These are phyloP conservation scores for Onychomys arenicola DNA, from an alignment of 2,797 vertebrate genomes.

Conservation along the genomic window DNA sequence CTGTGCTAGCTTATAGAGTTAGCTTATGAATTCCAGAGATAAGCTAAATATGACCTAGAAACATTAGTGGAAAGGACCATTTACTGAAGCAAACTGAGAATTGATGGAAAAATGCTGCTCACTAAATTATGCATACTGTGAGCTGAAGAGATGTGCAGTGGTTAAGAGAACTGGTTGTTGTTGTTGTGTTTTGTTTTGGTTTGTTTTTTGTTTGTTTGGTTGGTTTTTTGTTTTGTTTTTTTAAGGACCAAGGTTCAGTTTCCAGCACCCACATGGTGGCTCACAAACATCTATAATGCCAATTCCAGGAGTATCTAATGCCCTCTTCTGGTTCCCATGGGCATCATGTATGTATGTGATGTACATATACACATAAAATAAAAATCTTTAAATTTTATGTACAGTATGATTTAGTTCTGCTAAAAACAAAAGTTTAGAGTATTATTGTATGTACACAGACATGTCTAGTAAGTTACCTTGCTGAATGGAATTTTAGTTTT, in stretches of 20 bases:
- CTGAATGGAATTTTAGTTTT: conserved; percentile 4
- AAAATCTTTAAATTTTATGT: background rate
- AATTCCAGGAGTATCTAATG: background rate
- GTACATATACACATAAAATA: background rate
- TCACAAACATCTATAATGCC: background rate
- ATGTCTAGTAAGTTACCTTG: conserved; percentile 46
- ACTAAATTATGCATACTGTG: background rate
- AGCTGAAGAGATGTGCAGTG: background rate
- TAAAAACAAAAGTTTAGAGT: conserved; percentile 9
- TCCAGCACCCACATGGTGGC: background rate
- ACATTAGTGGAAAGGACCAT: background rate
- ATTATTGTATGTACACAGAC: background rate
- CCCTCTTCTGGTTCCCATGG: background rate
- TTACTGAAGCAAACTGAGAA: conserved; percentile 48
- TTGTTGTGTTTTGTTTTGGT: too few relatives aligned
- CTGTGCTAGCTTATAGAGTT: background rate
- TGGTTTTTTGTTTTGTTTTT: background rate
- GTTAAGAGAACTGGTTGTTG: background rate
- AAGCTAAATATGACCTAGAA: conserved; percentile 41
- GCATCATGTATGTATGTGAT: background rate
- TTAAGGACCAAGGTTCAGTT: background rate
- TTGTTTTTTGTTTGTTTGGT: too few relatives aligned
- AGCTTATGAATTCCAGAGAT: background rate
- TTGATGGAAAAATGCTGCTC: conserved; percentile 40
- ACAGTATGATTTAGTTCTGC: background rate